These are phyloP conservation scores for rat (Rattus norvegicus) DNA, from an alignment of 2,113 vertebrate species.

Conservation along the genomic window GRCr8 NC_086026.1:42153501-42154000, in stretches of 20 bases:
- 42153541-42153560: slow-evolving; percentile 87
- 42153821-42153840: background rate
- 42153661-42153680: slow-evolving; percentile 87
- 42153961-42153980: background rate
- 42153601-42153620: slow-evolving; percentile 88
- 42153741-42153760: background rate
- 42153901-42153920: background rate
- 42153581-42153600: slow-evolving; percentile 86
- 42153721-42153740: background rate
- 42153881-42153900: background rate
- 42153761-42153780: background rate
- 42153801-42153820: background rate
- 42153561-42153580: slow-evolving; percentile 88
- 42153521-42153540: slow-evolving; percentile 59
- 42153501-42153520: slow-evolving; percentile 85
- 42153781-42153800: background rate
- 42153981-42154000: background rate
- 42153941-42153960: too few species aligned
- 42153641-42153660: slow-evolving; percentile 88
- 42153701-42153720: background rate
- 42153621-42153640: background rate
- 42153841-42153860: background rate
- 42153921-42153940: too few species aligned
- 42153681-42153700: slow-evolving; percentile 84
- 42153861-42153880: background rate